These are phyloP conservation scores for Cydia strobilella DNA, from an alignment of 1,140 invertebrate genomes.

Conservation along the genomic window DNA sequence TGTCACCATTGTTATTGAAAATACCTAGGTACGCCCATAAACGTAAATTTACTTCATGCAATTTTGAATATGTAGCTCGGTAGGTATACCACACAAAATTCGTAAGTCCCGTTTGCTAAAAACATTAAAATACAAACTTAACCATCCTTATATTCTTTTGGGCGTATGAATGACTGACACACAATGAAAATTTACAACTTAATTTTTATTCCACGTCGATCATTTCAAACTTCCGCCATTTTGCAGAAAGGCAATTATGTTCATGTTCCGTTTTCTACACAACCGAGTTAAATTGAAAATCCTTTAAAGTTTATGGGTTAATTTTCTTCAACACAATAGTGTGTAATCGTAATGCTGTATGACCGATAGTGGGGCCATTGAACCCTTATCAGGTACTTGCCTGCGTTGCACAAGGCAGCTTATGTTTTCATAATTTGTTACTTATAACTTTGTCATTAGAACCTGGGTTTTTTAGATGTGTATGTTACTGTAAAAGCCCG, in stretches of 20 bases:
- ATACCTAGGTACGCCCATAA: no score
- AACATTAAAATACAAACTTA: no score
- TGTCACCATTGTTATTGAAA: no score
- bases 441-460: not conserved
- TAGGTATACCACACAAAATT: no score
- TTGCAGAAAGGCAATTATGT: not conserved
- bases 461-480: not conserved
- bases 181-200: not conserved
- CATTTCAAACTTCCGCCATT: not conserved
- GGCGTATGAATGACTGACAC: no score
- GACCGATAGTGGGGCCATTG: constrained; percentile 67
- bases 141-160: no score
- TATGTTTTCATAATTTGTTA: not conserved
- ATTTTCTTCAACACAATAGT: constrained; percentile 22
- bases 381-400: constrained; percentile 62
- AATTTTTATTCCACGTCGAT: not conserved
- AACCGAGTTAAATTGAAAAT: constrained; percentile 17
- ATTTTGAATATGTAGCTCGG: no score
- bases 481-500: no score
- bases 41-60: no score
- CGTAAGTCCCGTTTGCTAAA: no score
- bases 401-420: constrained; percentile 44
- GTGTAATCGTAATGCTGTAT: constrained; percentile 42
- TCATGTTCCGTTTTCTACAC: not conserved
- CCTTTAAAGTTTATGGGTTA: constrained; percentile 9